Evolutionary conservation across 1,140 invertebrate genomes (phyloP), one percentile per base, ranked within the genome.

Genomic region (Agrilus planipennis): DNA sequence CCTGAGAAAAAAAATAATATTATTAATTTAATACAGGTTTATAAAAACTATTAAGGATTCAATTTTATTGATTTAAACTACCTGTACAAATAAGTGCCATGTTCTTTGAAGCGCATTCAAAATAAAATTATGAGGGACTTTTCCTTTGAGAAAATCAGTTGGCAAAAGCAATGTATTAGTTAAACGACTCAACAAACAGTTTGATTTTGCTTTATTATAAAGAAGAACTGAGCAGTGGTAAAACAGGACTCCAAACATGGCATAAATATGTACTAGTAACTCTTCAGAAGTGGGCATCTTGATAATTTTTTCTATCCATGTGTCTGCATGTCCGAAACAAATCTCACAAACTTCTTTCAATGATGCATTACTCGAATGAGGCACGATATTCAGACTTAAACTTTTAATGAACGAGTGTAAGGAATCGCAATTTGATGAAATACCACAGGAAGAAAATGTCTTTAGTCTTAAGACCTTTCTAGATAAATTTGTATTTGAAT

Each of bases 1-100:
- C 52, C 31, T 49, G 39, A 17, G 57, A 49, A 47, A 53, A 61
- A 15, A 52, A 23, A n/a, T n/a, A n/a, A n/a, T n/a, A n/a, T n/a
- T n/a, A n/a, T n/a, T n/a, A n/a, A n/a, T n/a, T n/a, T n/a, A n/a
- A n/a, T n/a, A n/a, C n/a, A n/a, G n/a, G n/a, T n/a, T n/a, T n/a
- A n/a, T n/a, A n/a, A n/a, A n/a, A n/a, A n/a, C n/a, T n/a, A n/a
- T n/a, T n/a, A n/a, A n/a, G n/a, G n/a, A n/a, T n/a, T n/a, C n/a
- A n/a, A n/a, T n/a, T n/a, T n/a, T n/a, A n/a, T n/a, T n/a, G n/a
- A n/a, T n/a, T n/a, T n/a, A n/a, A n/a, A n/a, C n/a, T n/a, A n/a
- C n/a, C n/a, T n/a, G n/a, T n/a, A n/a, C n/a, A n/a, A n/a, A n/a
- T n/a, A n/a, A n/a, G 31, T 52, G 50, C 59, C 59, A 61, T 5